A percentile compares a stretch with the other conserved stretches of the same genome.
Conservation (phyloP, 2,888 invertebrate genomes). For the Sycophila texana region DNA sequence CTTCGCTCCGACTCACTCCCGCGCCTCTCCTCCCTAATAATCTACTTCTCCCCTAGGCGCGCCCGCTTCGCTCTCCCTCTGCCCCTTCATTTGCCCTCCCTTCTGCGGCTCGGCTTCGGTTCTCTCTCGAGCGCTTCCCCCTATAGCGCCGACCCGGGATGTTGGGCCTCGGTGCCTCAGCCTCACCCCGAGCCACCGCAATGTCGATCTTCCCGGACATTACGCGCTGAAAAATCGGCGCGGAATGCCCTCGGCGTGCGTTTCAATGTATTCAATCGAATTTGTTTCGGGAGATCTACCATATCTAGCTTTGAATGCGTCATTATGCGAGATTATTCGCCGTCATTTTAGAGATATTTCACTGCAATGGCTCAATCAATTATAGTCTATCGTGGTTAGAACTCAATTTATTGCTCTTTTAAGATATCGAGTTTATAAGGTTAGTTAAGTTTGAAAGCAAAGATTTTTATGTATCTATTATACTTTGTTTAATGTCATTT, state of each 20-base stretch:
- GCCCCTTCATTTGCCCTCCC: conserved; percentile 40
- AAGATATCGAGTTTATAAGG: too few species aligned
- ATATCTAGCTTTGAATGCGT: background rate
- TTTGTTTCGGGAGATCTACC: background rate
- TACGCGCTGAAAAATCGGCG: background rate
- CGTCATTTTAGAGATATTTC: too few species aligned
- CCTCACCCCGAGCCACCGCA: background rate
- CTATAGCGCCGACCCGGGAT: background rate
- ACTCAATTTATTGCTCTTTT: too few species aligned
- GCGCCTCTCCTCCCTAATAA: conserved; percentile 58
- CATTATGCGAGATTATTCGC: too few species aligned
- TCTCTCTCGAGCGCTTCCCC: conserved; percentile 26
- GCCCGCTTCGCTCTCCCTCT: conserved; percentile 3
- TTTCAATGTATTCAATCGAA: background rate
- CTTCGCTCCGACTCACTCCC: conserved; percentile 34
- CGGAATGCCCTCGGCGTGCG: background rate
- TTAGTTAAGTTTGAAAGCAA: too few species aligned
- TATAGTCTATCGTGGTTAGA: too few species aligned
- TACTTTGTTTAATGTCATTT: too few species aligned
- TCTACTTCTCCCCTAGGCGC: conserved; percentile 54
- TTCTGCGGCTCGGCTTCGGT: background rate
- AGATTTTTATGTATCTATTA: too few species aligned
- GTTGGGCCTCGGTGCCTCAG: background rate
- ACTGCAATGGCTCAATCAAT: too few species aligned
- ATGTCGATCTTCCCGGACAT: background rate